Conservation (phyloP, 2,797 vertebrate genomes). For the Natrix natrix region DNA sequence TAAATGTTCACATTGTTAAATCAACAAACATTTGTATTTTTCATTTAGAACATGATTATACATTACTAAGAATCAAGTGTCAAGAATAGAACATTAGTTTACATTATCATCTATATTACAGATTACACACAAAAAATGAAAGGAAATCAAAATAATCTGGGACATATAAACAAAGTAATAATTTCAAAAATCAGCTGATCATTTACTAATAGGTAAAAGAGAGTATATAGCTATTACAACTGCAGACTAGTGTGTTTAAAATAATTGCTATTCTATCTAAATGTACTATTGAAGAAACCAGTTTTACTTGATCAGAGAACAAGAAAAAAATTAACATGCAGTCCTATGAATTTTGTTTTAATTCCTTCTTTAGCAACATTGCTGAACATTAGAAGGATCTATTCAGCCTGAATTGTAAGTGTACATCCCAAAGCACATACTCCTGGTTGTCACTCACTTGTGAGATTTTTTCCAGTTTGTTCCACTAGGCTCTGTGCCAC, state of each 20-base stretch:
- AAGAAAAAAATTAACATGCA: neutral
- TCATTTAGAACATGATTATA: neutral
- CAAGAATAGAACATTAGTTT: neutral
- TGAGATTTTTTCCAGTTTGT: conserved; percentile 92
- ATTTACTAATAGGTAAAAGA: neutral
- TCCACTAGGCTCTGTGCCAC: conserved; percentile 83
- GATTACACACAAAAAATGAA: conserved; percentile 22
- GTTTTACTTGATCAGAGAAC: neutral
- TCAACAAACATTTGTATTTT: neutral
- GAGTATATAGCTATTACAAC: conserved; percentile 14
- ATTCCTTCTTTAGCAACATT: conserved; percentile 12
- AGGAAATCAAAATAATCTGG: neutral
- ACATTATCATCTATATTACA: neutral
- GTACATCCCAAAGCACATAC: fast-evolving
- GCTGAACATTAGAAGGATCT: neutral
- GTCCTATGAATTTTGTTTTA: conserved; percentile 8
- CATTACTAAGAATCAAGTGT: neutral
- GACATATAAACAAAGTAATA: neutral
- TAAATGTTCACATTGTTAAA: neutral
- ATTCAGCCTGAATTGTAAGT: neutral
- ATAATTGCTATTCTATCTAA: neutral
- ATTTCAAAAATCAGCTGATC: neutral
- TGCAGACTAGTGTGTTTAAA: neutral
- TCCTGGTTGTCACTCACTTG: conserved; percentile 81
- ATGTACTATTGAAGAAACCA: neutral